Evolutionary conservation across 2,888 invertebrate genomes (phyloP), one percentile per base, ranked within the genome.

Genomic region (Amblyteles armatorius): DNA sequence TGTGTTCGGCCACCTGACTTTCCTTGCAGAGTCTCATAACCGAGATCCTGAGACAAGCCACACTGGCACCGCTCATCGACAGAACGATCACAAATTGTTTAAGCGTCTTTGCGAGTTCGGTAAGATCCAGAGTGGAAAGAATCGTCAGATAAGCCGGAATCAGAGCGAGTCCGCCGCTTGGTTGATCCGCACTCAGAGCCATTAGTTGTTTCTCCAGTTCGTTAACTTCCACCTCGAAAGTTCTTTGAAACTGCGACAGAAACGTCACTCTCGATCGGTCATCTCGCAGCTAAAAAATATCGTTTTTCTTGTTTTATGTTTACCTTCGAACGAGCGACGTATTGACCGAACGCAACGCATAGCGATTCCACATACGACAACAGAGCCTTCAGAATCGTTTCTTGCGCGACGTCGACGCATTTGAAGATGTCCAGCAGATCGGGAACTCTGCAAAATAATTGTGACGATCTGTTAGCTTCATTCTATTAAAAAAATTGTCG

Each of bases 271-370:
- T 63, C 63, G 33, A 63, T 63, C 13, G 16, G 16, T 63, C 6
- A 48, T 55, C 16, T n/a, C 0, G 33, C 7, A n/a, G 33, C 29
- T 9, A 29, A 50, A 50, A 29, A 50, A 13, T 29, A 29, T 26
- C 29, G 13, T 63, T n/a, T 16, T 16, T 33, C 13, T 44, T 26
- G 9, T 79, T 33, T 1, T 29, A 68, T 48, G 52, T 72, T 72
- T 29, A 63, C 33, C 33, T 63, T 63, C 33, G 94, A 93, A 77
- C 92, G 93, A 0, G 96, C 95, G 91, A 97, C 96, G 57, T 95
- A 94, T 84, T 94, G 94, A 7, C 97, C 97, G 91, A 97, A 97
- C 78, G 96, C 95, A 29, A 95, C 94, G 88, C 96, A 96, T 72
- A 96, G 94, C 40, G 94, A 94, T 65, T 94, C 94, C 89, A 96